phyloP scores from a whole-genome alignment of 2,797 vertebrate species.

The Platalea minor region DNA sequence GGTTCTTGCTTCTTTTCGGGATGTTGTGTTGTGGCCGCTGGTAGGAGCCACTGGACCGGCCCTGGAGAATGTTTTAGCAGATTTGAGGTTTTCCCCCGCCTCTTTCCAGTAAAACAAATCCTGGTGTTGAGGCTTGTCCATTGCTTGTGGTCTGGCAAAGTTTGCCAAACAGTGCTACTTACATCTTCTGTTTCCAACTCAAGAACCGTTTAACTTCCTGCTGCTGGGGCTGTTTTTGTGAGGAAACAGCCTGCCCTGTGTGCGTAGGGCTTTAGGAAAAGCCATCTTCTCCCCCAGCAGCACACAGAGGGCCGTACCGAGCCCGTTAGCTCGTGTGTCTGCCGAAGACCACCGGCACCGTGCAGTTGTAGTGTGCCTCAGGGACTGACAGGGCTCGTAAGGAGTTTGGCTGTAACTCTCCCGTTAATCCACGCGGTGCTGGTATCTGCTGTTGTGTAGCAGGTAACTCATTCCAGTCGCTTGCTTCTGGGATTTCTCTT shows the following conservation, averaged over 20 bases:
- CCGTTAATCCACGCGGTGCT: not conserved
- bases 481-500: not conserved
- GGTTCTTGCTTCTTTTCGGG: not conserved
- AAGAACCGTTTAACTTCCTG: not conserved
- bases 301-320: not conserved
- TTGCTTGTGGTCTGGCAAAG: conserved; percentile 57
- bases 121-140: conserved; percentile 57
- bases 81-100: not conserved
- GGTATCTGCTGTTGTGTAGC: not conserved
- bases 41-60: conserved; percentile 40
- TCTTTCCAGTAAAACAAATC: conserved; percentile 62
- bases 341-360: conserved; percentile 21
- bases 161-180: conserved; percentile 34
- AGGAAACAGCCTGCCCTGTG: not conserved
- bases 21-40: conserved; percentile 12
- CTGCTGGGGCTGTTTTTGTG: conserved; percentile 1
- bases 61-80: conserved; percentile 15
- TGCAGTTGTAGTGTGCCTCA: not conserved
- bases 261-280: not conserved
- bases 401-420: not conserved
- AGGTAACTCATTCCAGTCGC: not conserved
- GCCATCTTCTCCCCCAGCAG: not conserved
- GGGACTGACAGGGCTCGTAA: not conserved
- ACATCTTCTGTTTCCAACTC: conserved; percentile 36
- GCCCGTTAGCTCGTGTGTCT: not conserved